A percentile compares a stretch with the other conserved stretches of the same genome.
Conservation (phyloP, 1,140 invertebrate genomes). For the Diachasma alloeum region DNA sequence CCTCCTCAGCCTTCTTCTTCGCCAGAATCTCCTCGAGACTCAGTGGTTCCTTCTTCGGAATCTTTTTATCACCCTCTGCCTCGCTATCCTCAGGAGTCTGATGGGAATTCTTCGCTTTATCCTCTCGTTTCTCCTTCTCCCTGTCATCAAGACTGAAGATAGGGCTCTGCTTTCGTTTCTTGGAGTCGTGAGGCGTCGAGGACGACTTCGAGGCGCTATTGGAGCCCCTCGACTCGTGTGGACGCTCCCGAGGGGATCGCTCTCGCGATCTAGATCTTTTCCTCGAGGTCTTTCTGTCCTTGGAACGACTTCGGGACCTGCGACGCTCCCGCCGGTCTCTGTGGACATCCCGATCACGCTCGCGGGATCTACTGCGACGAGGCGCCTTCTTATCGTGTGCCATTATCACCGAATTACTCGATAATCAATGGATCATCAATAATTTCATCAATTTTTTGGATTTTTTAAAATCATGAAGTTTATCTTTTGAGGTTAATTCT, state of each 20-base stretch:
- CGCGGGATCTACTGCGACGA: neutral
- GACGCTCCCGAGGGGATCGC: constrained; percentile 49
- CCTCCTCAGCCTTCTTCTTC: constrained; percentile 97
- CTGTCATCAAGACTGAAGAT: constrained; percentile 51
- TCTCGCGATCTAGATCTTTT: constrained; percentile 26
- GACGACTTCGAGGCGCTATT: constrained; percentile 33
- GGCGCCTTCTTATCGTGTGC: neutral
- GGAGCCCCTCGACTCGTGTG: constrained; percentile 49
- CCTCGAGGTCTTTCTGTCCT: neutral
- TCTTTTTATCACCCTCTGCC: constrained; percentile 21
- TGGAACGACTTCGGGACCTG: neutral
- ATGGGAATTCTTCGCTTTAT: constrained; percentile 42
- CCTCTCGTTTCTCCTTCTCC: constrained; percentile 60
- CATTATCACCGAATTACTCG: neutral
- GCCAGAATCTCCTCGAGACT: constrained; percentile 95
- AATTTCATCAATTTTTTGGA: too few relatives aligned
- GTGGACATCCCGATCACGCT: neutral
- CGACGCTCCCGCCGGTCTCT: neutral
- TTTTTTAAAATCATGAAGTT: too few relatives aligned
- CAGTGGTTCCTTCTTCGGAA: constrained; percentile 84
- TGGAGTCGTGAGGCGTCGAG: constrained; percentile 44
- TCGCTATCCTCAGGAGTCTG: constrained; percentile 49
- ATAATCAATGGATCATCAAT: too few relatives aligned
- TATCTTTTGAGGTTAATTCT: too few relatives aligned
- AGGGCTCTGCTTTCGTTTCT: constrained; percentile 55